A percentile compares a stretch with the other conserved stretches of the same genome.
Evolutionary conservation across 2,888 invertebrate species (phyloP).

Genomic region (Drosophila multiciliata): DNA sequence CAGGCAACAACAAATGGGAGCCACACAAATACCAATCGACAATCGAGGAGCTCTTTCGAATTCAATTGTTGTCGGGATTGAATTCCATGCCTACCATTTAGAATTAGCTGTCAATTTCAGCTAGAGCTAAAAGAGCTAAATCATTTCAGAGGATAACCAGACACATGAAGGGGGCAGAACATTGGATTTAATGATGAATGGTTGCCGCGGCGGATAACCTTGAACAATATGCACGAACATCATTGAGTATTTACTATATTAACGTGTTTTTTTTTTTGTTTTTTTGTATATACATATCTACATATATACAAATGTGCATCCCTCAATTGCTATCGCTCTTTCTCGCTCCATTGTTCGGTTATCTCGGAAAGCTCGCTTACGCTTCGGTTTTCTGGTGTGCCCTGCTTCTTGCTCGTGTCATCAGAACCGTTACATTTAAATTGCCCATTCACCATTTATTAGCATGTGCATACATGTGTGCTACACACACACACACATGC

Average conservation of each 20-base stretch:
- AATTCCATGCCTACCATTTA: no score
- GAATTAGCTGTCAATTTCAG: no score
- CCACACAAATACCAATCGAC: not conserved
- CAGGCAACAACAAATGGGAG: no score
- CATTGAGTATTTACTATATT: not conserved
- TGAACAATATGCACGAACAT: not conserved
- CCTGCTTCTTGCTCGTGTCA: constrained; percentile 3
- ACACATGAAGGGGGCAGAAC: not conserved
- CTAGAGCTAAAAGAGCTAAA: no score
- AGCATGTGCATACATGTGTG: constrained; percentile 7
- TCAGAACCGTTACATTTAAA: constrained; percentile 53
- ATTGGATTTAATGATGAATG: not conserved
- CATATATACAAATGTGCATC: not conserved
- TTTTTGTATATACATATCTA: not conserved
- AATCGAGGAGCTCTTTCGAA: not conserved
- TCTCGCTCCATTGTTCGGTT: constrained; percentile 8
- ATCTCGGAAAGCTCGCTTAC: not conserved
- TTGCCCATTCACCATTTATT: constrained; percentile 40
- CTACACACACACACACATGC: not conserved
- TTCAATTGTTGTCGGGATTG: no score
- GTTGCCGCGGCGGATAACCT: not conserved
- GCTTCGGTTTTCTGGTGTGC: not conserved
- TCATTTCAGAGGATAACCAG: not conserved
- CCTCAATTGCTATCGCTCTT: constrained; percentile 3
- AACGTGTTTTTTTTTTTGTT: no score